Base-by-base conservation (phyloP, 2,113 vertebrate species). In the Chelonoidis abingdonii region DNA sequence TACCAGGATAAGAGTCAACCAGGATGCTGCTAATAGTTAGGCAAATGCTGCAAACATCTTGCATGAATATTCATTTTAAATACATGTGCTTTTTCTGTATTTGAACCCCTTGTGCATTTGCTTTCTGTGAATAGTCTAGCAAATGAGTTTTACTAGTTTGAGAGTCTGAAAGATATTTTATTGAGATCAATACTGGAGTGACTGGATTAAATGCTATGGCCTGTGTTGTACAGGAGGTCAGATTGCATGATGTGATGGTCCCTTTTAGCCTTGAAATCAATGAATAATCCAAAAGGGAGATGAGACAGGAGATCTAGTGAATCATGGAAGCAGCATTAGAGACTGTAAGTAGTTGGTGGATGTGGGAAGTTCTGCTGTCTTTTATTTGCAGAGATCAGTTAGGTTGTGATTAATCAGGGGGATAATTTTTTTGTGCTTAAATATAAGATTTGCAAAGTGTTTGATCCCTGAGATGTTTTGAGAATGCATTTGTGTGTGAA, bases 391-490 rank as follows among this genome's bases (percentile, higher is more conserved):
- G 25, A 86, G 52, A 35, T 94, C 29, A 84, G 92, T 78, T 72
- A 91, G 89, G 56, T 76, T 35, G 14, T 95, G 41, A 27, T 82
- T 56, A 90, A 80, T 47, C 75, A 78, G 24, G 6, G 25, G 41
- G 16, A 78, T 29, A 93, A 84, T 35, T 44, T 44, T 44, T 83
- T 83, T n/a, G 72, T 93, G 49, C 75, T 86, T 4, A 78, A 57
- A 57, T 83, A 72, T 56, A 89, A 79, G 88, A 92, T 92, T 90
- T 86, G 94, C 88, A 88, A 80, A 88, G 89, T 92, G 52, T 80
- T 94, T 90, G 92, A 87, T 94, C 52, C 54, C 11, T 21, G 87
- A 84, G 78, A 86, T n/a, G 49, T 54, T 84, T 35, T 89, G 31
- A 76, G 49, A 90, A 86, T 41, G 5, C 10, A 79, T 83, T 89